These are phyloP conservation scores for Chalcosyrphus nemorum DNA, from an alignment of 2,888 invertebrate genomes.

Conservation along the genomic window DNA sequence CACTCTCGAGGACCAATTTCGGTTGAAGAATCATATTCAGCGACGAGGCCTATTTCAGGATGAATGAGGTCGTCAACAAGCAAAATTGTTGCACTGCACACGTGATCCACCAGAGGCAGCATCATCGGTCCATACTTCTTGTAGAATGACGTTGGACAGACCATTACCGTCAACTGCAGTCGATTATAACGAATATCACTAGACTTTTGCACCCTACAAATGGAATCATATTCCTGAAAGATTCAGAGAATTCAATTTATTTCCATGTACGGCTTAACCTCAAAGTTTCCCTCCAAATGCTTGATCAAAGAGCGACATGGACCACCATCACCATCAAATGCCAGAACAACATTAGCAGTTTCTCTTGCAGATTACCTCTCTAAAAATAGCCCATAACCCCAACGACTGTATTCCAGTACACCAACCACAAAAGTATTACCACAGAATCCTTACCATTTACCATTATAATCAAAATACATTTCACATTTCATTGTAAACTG, in stretches of 20 bases:
- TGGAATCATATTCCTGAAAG: background rate
- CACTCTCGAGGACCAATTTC: too few relatives aligned
- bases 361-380: background rate
- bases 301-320: background rate
- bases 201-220: too few relatives aligned
- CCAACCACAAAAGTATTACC: background rate
- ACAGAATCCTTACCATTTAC: slow-evolving; percentile 17
- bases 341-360: background rate
- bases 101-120: too few relatives aligned
- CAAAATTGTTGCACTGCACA: too few relatives aligned
- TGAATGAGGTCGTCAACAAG: too few relatives aligned
- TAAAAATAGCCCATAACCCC: background rate
- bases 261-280: background rate
- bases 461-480: slow-evolving; percentile 42
- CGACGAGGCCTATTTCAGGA: too few relatives aligned
- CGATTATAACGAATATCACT: too few relatives aligned
- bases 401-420: background rate
- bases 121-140: too few relatives aligned
- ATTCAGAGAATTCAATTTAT: background rate
- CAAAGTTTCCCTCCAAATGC: background rate
- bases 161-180: too few relatives aligned
- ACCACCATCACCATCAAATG: background rate
- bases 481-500: slow-evolving; percentile 35
- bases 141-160: too few relatives aligned
- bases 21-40: too few relatives aligned